A percentile compares a stretch with the other conserved stretches of the same genome.
phyloP scores from a whole-genome alignment of 2,113 vertebrate species.

The Albula glossodonta region DNA sequence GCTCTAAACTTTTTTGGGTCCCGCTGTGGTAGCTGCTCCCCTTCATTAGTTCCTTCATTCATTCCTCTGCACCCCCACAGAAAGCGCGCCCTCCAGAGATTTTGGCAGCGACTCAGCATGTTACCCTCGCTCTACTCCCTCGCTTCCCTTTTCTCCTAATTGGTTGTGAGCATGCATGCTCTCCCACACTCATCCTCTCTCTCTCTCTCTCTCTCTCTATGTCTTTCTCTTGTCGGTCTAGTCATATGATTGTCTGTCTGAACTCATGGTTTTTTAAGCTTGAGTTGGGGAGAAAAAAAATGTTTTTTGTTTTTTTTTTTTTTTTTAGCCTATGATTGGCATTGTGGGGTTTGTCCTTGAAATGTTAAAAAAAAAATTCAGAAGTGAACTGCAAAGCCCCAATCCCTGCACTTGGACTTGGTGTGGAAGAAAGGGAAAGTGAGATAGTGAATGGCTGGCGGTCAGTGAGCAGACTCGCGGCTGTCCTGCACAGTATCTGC shows the following conservation, averaged over 20 bases:
- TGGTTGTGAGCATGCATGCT: constrained; percentile 17
- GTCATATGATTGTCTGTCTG: constrained; percentile 22
- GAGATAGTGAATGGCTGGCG: not conserved
- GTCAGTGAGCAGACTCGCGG: not conserved
- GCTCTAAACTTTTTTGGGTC: constrained; percentile 17
- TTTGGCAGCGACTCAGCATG: constrained; percentile 13
- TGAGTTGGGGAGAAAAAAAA: not conserved
- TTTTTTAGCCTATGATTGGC: constrained; percentile 11
- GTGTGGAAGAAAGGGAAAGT: not conserved
- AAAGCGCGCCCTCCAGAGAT: constrained; percentile 4
- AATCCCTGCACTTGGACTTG: not conserved
- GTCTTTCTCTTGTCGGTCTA: not conserved
- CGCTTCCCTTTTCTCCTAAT: constrained; percentile 19
- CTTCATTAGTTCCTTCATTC: constrained; percentile 24
- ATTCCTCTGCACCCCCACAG: not conserved
- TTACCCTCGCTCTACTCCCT: constrained; percentile 17
- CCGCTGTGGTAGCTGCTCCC: not conserved
- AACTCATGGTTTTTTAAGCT: not conserved
- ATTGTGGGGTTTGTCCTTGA: not conserved
- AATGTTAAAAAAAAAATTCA: not conserved
- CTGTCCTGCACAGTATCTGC: not conserved
- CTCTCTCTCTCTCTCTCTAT: not conserved
- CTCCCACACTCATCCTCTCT: not conserved
- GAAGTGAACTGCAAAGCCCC: not conserved
- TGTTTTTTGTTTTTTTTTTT: no score